phyloP scores from a whole-genome alignment of 1,140 invertebrate genomes.

The Dreissena polymorpha region DNA sequence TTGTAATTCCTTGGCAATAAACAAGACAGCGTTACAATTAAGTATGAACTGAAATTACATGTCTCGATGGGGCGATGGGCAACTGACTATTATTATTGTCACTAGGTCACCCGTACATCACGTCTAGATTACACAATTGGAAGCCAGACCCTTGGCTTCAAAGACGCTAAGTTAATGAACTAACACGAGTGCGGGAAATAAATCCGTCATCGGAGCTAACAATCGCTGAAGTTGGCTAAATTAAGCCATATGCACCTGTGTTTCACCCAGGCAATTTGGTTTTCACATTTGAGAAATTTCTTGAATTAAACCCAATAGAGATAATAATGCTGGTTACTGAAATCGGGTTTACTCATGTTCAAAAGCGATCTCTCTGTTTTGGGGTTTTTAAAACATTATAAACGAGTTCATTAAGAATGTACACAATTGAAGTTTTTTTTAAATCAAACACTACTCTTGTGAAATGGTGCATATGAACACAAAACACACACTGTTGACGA shows the following conservation, averaged over 20 bases:
- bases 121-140: conserved; percentile 48
- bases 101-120: conserved; percentile 23
- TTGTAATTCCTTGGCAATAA: conserved; percentile 42
- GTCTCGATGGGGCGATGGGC: conserved; percentile 11
- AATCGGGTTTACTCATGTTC: no score
- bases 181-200: conserved; percentile 31
- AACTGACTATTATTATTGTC: conserved; percentile 31
- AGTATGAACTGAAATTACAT: conserved; percentile 49
- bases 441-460: no score
- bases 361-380: no score
- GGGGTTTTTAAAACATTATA: no score
- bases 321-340: no score
- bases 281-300: no score
- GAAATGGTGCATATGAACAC: no score
- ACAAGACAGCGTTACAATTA: conserved; percentile 41
- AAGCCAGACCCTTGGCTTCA: conserved; percentile 31
- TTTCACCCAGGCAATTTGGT: neutral
- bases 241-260: conserved; percentile 44
- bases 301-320: no score
- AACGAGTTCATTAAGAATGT: no score
- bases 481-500: no score
- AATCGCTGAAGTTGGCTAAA: neutral
- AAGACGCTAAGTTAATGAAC: conserved; percentile 42
- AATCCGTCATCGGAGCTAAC: conserved; percentile 26
- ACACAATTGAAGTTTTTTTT: no score